Percentiles rank a stretch among this genome's conserved stretches.
Evolutionary conservation across 1,140 invertebrate species (phyloP).

Genomic region (Oncopeltus fasciatus): DNA sequence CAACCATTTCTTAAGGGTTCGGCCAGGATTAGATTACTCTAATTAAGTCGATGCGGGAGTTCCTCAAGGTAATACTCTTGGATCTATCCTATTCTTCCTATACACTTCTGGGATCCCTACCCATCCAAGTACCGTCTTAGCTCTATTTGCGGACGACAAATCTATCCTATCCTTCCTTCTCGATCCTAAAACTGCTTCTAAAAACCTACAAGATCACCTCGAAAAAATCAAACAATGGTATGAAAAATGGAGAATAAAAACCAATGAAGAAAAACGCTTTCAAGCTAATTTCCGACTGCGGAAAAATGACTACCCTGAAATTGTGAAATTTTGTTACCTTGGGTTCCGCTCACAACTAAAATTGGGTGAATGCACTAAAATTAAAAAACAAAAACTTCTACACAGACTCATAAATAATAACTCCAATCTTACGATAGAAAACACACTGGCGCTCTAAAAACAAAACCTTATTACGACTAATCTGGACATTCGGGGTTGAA

Average conservation of each 20-base stretch:
- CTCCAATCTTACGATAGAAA: too few relatives aligned
- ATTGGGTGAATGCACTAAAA: too few relatives aligned
- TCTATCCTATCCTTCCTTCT: not conserved
- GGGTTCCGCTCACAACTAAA: too few relatives aligned
- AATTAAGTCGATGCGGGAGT: not conserved
- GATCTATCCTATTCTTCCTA: not conserved
- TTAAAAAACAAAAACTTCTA: too few relatives aligned
- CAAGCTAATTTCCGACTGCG: too few relatives aligned
- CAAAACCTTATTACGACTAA: too few relatives aligned
- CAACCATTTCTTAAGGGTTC: too few relatives aligned
- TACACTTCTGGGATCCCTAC: not conserved
- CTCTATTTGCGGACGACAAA: not conserved
- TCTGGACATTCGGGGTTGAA: too few relatives aligned
- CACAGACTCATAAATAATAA: too few relatives aligned
- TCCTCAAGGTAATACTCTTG: not conserved
- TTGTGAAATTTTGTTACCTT: too few relatives aligned
- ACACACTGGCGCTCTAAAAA: too few relatives aligned
- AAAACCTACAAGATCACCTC: not conserved
- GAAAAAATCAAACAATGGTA: not conserved
- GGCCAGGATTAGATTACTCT: not conserved
- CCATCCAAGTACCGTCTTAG: not conserved
- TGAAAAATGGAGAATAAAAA: not conserved
- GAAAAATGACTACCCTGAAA: too few relatives aligned
- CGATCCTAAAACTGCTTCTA: not conserved
- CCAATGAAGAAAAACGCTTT: not conserved